These are phyloP conservation scores for Drosophila neonasuta DNA, from an alignment of 2,888 invertebrate genomes.

Conservation along the genomic window DNA sequence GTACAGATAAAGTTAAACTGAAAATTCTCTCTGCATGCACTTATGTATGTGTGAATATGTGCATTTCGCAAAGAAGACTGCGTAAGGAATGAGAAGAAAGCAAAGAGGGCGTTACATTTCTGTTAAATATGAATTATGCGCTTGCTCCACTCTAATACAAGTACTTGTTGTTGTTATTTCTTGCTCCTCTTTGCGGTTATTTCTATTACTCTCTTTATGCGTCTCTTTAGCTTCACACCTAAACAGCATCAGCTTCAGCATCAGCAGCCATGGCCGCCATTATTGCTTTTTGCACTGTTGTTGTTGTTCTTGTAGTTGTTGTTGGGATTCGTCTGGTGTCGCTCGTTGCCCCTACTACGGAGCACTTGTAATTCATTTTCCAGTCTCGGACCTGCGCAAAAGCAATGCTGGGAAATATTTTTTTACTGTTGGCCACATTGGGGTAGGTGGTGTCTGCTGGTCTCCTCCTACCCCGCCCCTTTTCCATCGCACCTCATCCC, in stretches of 20 bases:
- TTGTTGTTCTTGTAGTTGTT: conserved; percentile 19
- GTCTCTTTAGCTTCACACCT: conserved; percentile 38
- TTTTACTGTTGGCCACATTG: conserved; percentile 45
- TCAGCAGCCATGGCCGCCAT: conserved; percentile 40
- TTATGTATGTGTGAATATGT: conserved; percentile 31
- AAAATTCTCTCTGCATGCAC: neutral
- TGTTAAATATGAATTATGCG: conserved; percentile 64
- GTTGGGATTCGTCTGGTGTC: conserved; percentile 33
- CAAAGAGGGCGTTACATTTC: conserved; percentile 56
- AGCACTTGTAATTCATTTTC: conserved; percentile 65
- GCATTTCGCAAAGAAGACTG: conserved; percentile 13
- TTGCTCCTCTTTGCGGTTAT: conserved; percentile 44
- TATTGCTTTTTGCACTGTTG: conserved; percentile 18
- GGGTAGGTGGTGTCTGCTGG: conserved; percentile 59
- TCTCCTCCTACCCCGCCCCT: conserved; percentile 9
- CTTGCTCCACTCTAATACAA: conserved; percentile 41
- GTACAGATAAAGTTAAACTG: conserved; percentile 7
- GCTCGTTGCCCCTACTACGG: conserved; percentile 32
- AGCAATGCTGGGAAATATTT: conserved; percentile 55
- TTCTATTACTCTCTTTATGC: conserved; percentile 34
- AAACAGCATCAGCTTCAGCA: conserved; percentile 17
- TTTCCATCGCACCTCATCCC: neutral
- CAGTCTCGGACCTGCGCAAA: conserved; percentile 73
- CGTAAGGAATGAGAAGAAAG: neutral
- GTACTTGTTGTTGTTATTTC: conserved; percentile 26